Conservation (phyloP, 2,113 vertebrate genomes). For the Oreotragus oreotragus region DNA sequence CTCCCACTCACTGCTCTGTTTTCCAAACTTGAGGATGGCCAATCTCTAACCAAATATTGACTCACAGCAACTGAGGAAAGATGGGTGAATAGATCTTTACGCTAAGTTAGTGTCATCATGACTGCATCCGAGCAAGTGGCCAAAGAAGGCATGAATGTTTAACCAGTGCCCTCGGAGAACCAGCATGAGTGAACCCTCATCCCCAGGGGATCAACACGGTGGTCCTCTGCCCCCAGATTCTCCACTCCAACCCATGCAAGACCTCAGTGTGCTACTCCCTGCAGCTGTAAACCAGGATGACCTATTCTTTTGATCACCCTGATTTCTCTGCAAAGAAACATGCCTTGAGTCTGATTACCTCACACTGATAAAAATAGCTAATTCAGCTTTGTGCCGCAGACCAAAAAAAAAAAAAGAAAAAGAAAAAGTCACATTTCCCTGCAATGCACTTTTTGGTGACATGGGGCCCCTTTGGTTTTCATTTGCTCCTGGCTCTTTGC, state of each 20-base stretch:
- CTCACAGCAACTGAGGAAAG: neutral
- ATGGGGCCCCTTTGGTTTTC: neutral
- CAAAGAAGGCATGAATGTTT: neutral
- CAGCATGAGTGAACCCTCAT: neutral
- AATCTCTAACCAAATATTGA: neutral
- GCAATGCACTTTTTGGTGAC: neutral
- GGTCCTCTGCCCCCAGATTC: neutral
- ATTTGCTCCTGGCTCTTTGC: neutral
- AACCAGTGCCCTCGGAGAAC: neutral
- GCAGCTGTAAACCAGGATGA: neutral
- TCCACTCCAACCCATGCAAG: neutral
- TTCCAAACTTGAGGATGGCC: neutral
- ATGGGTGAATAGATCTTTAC: neutral
- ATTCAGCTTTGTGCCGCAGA: neutral
- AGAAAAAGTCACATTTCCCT: neutral
- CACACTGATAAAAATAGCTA: neutral
- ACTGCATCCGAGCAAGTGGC: neutral
- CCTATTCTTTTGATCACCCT: neutral
- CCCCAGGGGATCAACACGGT: neutral
- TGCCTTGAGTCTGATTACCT: neutral
- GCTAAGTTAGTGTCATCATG: neutral
- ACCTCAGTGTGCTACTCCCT: neutral
- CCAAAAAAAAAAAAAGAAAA: neutral
- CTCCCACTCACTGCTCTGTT: neutral
- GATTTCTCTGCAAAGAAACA: slow-evolving; percentile 4